These are phyloP conservation scores for Girardinichthys multiradiatus DNA, from an alignment of 2,113 vertebrate species.

Conservation along the genomic window DNA sequence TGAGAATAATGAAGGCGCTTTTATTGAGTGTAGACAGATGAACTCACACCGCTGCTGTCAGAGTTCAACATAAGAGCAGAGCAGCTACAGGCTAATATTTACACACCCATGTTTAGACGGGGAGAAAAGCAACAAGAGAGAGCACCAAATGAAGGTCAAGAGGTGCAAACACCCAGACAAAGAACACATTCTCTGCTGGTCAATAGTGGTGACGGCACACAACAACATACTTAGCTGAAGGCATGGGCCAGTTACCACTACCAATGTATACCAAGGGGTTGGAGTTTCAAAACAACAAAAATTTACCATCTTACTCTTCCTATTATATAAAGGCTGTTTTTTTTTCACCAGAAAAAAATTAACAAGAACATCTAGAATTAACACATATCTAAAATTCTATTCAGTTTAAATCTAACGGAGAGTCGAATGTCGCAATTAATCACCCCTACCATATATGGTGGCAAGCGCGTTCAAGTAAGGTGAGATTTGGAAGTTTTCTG, in stretches of 20 bases:
- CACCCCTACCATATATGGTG: too few relatives aligned
- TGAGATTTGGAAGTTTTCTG: too few relatives aligned
- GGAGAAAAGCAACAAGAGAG: slow-evolving; percentile 24
- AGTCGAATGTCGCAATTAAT: too few relatives aligned
- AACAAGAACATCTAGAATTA: too few relatives aligned
- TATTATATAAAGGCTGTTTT: too few relatives aligned
- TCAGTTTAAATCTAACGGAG: too few relatives aligned
- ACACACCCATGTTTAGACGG: slow-evolving; percentile 2
- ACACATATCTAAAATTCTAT: too few relatives aligned
- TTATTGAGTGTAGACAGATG: slow-evolving; percentile 42
- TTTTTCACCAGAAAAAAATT: too few relatives aligned
- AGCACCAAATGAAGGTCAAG: slow-evolving; percentile 55
- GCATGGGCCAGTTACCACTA: not conserved
- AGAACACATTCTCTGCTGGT: slow-evolving; percentile 17
- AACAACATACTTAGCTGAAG: slow-evolving; percentile 9
- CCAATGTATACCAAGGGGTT: too few relatives aligned
- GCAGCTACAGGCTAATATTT: slow-evolving; percentile 24
- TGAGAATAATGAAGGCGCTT: slow-evolving; percentile 73
- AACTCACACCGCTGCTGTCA: slow-evolving; percentile 25
- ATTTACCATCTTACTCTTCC: too few relatives aligned
- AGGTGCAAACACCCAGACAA: slow-evolving; percentile 26
- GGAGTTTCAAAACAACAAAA: too few relatives aligned
- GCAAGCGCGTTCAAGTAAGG: too few relatives aligned
- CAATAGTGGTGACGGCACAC: slow-evolving; percentile 41
- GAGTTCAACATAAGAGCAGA: slow-evolving; percentile 27